phyloP scores from a whole-genome alignment of 2,113 vertebrate species.

The Phaethon lepturus region DNA sequence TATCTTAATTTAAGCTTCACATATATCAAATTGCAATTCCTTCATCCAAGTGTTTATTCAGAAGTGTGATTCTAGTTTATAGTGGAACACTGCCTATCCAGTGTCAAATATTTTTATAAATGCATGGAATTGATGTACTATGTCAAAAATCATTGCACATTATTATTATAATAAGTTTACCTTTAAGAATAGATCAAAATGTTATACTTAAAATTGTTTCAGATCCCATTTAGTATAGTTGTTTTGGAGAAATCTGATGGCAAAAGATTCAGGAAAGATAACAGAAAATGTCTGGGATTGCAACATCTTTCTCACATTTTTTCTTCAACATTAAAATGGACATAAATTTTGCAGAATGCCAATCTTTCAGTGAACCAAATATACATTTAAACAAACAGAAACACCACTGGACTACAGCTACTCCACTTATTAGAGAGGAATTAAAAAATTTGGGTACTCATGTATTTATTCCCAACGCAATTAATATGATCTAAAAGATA shows the following conservation, averaged over 20 bases:
- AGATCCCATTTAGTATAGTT: not conserved
- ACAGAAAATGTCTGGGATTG: not conserved
- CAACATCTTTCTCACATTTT: not conserved
- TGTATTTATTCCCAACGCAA: not conserved
- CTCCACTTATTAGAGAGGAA: not conserved
- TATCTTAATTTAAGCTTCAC: not conserved
- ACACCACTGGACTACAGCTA: not conserved
- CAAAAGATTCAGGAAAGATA: not conserved
- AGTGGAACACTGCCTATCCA: not conserved
- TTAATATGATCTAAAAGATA: not conserved
- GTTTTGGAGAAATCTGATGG: not conserved
- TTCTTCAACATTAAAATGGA: not conserved
- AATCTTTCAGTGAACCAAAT: not conserved
- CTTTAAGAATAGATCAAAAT: not conserved
- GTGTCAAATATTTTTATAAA: not conserved
- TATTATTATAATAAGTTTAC: not conserved
- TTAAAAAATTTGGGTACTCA: not conserved
- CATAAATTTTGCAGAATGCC: not conserved
- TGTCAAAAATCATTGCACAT: not conserved
- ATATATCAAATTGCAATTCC: not conserved
- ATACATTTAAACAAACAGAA: not conserved
- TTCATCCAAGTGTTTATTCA: not conserved
- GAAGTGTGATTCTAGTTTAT: not conserved
- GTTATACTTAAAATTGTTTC: not conserved
- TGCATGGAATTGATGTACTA: not conserved